These are phyloP conservation scores for Lamprologus callipterus DNA, from an alignment of 2,113 vertebrate genomes.

Conservation along the genomic window DNA sequence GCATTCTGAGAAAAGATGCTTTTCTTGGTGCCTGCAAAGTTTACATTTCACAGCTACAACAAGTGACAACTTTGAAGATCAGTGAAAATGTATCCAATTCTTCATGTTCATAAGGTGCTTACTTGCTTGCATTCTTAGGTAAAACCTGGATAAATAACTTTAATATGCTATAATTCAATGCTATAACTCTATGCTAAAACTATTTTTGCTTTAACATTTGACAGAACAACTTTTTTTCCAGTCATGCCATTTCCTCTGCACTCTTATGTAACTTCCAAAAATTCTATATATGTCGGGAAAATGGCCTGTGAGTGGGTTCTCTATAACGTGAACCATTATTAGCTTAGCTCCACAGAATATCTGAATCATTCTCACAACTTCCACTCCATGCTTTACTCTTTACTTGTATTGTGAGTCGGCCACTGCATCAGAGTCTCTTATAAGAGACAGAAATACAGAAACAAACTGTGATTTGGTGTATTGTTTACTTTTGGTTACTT, in stretches of 20 bases:
- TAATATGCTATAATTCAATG: neutral
- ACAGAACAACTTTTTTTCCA: neutral
- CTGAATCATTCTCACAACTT: neutral
- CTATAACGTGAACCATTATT: neutral
- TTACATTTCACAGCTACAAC: neutral
- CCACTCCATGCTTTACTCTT: neutral
- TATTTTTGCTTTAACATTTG: neutral
- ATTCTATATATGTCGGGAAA: neutral
- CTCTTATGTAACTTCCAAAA: neutral
- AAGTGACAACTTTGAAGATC: neutral
- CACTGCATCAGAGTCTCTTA: neutral
- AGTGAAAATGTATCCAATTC: neutral
- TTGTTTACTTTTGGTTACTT: neutral
- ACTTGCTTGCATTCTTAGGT: neutral
- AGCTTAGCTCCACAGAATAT: neutral
- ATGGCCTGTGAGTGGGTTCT: neutral
- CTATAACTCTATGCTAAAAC: neutral
- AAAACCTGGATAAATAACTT: neutral
- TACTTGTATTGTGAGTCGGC: neutral
- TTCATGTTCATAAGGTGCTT: neutral
- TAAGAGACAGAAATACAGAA: neutral
- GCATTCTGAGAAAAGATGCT: neutral
- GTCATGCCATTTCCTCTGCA: neutral
- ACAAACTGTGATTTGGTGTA: neutral
- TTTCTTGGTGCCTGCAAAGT: neutral